Evolutionary conservation across 1,140 invertebrate species (phyloP), one percentile per base, ranked within the genome.

Genomic region (Oryzaephilus surinamensis): DNA sequence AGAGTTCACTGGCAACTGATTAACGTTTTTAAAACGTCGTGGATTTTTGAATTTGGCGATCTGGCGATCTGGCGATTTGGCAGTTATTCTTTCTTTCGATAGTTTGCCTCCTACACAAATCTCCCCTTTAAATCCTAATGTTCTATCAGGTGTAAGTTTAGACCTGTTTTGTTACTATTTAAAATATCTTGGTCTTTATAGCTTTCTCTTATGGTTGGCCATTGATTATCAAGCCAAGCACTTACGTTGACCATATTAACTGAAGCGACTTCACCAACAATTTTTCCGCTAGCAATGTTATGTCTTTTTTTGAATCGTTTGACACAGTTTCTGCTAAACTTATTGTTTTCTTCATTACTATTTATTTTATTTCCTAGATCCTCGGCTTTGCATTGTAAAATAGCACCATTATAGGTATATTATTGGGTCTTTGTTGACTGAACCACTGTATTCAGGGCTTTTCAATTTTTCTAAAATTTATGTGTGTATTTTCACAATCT

Each of bases 81-180:
- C 44, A 17, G 64, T 70, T 6, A 70, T 39, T 28, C 65, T 45
- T 34, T 65, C 57, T 58, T 70, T 69, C 10, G 50, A 59, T 17
- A 38, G 33, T 41, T 57, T 51, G 23, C 49, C 50, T 40, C 46
- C 50, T 20, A 27, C 34, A 44, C 46, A 58, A 32, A 46, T 52
- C 36, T 48, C 44, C 13, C 43, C 45, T 50, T 61, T 62, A 35
- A 58, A 60, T 28, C 44, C 41, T 14, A 60, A 40, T 0, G 54
- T 58, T 35, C 52, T 52, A 23, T 60, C 41, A 6, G 61, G 59
- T 7, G 57, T 45, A 17, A 55, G 42, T 46, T 56, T 55, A 65
- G 29, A 2, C 54, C 56, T 3, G 54, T 64, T 46, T 66, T 58
- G 48, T 65, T 61, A 11, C 50, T 53, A 48, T 64, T 68, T 45